phyloP scores from a whole-genome alignment of 1,140 invertebrate species.

The Drosophila subobscura region DNA sequence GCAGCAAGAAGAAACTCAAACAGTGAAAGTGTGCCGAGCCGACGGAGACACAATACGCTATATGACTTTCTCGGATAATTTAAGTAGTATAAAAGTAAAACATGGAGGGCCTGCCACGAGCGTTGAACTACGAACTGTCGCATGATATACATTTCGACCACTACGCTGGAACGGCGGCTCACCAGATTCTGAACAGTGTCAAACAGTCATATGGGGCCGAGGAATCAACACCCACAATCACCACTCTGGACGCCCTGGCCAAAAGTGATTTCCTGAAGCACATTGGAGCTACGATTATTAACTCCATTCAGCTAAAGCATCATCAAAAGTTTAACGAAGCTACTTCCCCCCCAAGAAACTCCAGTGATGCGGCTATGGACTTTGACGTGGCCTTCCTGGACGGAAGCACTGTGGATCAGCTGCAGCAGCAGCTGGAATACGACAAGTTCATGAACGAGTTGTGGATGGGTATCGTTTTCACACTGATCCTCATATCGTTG shows the following conservation, averaged over 20 bases:
- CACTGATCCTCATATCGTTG: conserved; percentile 80
- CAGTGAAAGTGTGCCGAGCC: conserved; percentile 68
- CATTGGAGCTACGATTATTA: conserved; percentile 71
- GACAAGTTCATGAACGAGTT: conserved; percentile 83
- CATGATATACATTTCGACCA: conserved; percentile 75
- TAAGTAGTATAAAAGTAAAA: conserved; percentile 40
- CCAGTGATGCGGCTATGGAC: conserved; percentile 61
- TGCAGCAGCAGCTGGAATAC: conserved; percentile 80
- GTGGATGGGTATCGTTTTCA: conserved; percentile 82
- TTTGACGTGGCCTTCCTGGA: conserved; percentile 68
- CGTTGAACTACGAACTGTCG: conserved; percentile 78
- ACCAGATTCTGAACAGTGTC: conserved; percentile 67
- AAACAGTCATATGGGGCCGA: conserved; percentile 44
- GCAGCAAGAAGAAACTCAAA: conserved; percentile 25
- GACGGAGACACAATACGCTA: conserved; percentile 38
- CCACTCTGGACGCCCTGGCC: conserved; percentile 44
- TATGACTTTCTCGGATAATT: conserved; percentile 11
- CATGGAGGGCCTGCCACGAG: conserved; percentile 69
- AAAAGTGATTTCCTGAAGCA: conserved; percentile 73
- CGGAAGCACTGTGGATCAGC: conserved; percentile 68
- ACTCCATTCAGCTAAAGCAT: conserved; percentile 72
- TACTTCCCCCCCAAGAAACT: conserved; percentile 19
- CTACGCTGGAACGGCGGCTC: conserved; percentile 59
- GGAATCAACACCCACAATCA: conserved; percentile 69
- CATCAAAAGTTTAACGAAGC: conserved; percentile 42